These are phyloP conservation scores for Leptopilina drosophilae DNA, from an alignment of 2,888 invertebrate species.

Conservation along the genomic window DNA sequence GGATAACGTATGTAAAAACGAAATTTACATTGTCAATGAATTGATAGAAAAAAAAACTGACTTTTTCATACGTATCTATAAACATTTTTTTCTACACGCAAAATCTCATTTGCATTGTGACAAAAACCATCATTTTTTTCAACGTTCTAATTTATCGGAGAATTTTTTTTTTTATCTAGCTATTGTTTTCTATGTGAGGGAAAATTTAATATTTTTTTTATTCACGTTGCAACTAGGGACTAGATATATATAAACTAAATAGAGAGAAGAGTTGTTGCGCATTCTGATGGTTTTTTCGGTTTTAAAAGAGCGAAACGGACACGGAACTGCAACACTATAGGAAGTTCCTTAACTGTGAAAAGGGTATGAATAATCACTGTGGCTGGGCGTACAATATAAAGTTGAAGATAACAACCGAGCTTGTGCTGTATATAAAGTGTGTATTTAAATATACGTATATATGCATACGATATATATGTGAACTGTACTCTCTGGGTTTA, in stretches of 20 bases:
- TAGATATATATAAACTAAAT: too few relatives aligned
- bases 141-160: not conserved
- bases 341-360: conserved; percentile 16
- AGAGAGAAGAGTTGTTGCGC: not conserved
- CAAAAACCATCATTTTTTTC: not conserved
- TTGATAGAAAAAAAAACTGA: not conserved
- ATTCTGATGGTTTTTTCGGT: not conserved
- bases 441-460: not conserved
- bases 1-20: conserved; percentile 2
- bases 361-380: conserved; percentile 27
- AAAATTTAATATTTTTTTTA: conserved; percentile 8
- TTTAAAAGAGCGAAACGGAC: not conserved
- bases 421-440: conserved; percentile 2
- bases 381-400: conserved; percentile 32
- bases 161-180: not conserved
- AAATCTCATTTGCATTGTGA: not conserved
- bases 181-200: too few relatives aligned
- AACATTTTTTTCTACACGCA: too few relatives aligned
- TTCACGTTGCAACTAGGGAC: not conserved
- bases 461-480: conserved; percentile 3
- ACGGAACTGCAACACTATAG: conserved; percentile 13
- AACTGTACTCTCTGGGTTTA: conserved; percentile 27
- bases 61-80: not conserved
- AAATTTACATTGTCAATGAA: conserved; percentile 19
- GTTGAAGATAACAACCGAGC: conserved; percentile 28